These are phyloP conservation scores for Tupiocoris notatus DNA, from an alignment of 2,888 invertebrate species.

Conservation along the genomic window DNA sequence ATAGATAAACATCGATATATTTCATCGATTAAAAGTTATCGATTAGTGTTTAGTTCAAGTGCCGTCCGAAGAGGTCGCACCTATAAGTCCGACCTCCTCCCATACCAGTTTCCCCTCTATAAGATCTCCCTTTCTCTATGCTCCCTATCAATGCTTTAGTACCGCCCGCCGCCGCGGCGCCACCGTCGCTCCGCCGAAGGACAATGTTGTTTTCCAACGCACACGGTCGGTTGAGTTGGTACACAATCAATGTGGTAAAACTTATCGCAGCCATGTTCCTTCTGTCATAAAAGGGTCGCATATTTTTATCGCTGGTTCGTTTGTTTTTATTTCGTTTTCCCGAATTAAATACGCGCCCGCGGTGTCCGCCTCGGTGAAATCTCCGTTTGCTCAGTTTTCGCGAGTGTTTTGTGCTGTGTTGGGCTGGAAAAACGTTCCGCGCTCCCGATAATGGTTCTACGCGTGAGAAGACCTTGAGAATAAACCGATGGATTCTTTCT, in stretches of 20 bases:
- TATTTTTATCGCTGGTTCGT: constrained; percentile 20
- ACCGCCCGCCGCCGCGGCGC: background rate
- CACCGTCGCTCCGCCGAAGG: background rate
- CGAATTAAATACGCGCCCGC: background rate
- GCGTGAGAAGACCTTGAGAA: constrained; percentile 38
- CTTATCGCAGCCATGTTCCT: constrained; percentile 34
- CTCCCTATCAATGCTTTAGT: too few relatives aligned
- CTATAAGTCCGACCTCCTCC: too few relatives aligned
- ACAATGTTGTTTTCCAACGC: constrained; percentile 29
- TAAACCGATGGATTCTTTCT: constrained; percentile 39
- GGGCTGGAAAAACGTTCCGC: background rate
- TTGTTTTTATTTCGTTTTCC: constrained; percentile 12
- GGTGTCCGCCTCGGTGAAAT: background rate
- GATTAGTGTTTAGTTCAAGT: too few relatives aligned
- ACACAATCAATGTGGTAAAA: constrained; percentile 20
- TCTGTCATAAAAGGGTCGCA: constrained; percentile 30
- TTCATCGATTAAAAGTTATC: too few relatives aligned
- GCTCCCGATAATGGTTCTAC: constrained; percentile 13
- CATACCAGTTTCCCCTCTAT: too few relatives aligned
- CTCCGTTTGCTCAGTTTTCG: background rate
- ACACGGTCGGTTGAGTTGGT: constrained; percentile 4
- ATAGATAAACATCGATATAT: too few relatives aligned
- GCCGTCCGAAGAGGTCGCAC: too few relatives aligned
- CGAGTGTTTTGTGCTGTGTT: constrained; percentile 16
- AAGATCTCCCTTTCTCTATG: too few relatives aligned